Conservation (phyloP, 2,888 invertebrate genomes). For the Lysandra coridon region DNA sequence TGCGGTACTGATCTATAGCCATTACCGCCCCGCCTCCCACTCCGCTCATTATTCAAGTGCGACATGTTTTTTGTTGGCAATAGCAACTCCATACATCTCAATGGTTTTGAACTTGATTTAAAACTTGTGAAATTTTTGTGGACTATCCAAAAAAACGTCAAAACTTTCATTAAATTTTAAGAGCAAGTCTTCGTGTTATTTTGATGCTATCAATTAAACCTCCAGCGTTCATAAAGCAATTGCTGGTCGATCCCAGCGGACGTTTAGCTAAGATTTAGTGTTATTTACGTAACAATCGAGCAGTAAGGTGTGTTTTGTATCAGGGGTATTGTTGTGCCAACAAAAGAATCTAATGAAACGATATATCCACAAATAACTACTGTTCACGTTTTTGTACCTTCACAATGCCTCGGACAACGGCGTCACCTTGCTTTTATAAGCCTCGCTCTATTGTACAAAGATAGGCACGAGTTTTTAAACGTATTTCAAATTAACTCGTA, state of each 20-base stretch:
- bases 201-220: not conserved
- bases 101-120: too few relatives aligned
- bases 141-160: too few relatives aligned
- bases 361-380: slow-evolving; percentile 29
- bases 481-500: not conserved
- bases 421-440: slow-evolving; percentile 29
- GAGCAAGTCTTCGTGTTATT: not conserved
- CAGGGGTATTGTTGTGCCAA: slow-evolving; percentile 27
- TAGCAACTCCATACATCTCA: too few relatives aligned
- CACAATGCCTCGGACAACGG: slow-evolving; percentile 27
- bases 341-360: slow-evolving; percentile 31
- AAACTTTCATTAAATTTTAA: not conserved
- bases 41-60: too few relatives aligned
- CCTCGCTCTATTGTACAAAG: slow-evolving; percentile 19
- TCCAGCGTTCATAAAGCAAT: slow-evolving; percentile 10
- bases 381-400: slow-evolving; percentile 28
- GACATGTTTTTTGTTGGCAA: too few relatives aligned
- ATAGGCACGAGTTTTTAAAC: slow-evolving; percentile 22
- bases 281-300: slow-evolving; percentile 24
- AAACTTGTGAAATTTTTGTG: too few relatives aligned
- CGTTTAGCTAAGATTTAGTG: slow-evolving; percentile 9
- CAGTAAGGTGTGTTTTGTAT: slow-evolving; percentile 22
- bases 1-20: too few relatives aligned
- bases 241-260: not conserved
- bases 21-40: too few relatives aligned